Conservation (phyloP, 2,113 vertebrate genomes). For the Engraulis encrasicolus region DNA sequence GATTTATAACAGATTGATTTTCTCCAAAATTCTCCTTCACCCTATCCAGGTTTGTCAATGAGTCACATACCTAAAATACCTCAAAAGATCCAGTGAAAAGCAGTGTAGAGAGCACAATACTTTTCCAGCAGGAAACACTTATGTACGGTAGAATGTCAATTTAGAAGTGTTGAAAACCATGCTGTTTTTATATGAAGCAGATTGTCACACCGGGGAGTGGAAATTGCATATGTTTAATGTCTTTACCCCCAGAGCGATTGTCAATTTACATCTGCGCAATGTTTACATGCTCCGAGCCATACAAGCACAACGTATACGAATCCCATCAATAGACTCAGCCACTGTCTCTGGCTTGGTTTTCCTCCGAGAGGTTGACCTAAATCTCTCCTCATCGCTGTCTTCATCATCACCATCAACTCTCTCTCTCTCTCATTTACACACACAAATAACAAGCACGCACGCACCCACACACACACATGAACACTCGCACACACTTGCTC, state of each 20-base stretch:
- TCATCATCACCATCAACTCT: conserved; percentile 40
- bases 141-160: no score
- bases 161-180: not conserved
- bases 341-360: conserved; percentile 49
- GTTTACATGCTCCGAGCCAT: not conserved
- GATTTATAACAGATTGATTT: no score
- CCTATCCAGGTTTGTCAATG: no score
- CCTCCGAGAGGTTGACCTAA: conserved; percentile 65
- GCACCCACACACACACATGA: not conserved
- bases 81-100: not conserved
- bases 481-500: not conserved
- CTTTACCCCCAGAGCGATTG: not conserved
- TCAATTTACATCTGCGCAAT: not conserved
- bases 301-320: not conserved
- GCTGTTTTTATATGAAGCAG: not conserved
- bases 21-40: no score
- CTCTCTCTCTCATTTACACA: not conserved
- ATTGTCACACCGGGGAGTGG: not conserved
- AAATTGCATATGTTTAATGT: not conserved
- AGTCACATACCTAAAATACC: no score
- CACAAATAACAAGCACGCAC: not conserved
- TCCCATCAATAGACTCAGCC: not conserved
- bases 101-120: not conserved
- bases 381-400: conserved; percentile 45
- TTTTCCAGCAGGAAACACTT: not conserved